Base-by-base conservation (phyloP, 2,888 invertebrate genomes). In the Anodontia alba region DNA sequence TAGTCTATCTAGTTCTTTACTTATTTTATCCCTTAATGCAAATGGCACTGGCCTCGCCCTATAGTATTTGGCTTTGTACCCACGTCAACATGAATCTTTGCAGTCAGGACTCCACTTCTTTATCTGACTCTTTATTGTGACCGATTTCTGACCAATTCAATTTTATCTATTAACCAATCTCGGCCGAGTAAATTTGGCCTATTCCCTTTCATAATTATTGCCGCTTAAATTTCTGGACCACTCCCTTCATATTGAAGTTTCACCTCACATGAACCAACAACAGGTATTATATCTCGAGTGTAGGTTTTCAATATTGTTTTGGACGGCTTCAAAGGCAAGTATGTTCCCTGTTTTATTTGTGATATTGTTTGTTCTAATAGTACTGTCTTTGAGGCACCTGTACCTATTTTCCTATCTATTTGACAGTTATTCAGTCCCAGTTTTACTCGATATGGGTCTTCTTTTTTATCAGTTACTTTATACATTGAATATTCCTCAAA, bases 11-110 rank as follows among this genome's bases (percentile, higher is more conserved):
- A 69, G 81, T 23, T 75, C 73, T 2, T 7, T n/a, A 31, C 75
- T 77, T 17, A 82, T 74, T 38, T 77, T 75, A 1, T 66, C 46
- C 26, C 51, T 43, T 26, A 81, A 29, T 1, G 81, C 74, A 38
- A 77, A 82, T 15, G 84, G 73, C 15, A 78, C 76, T 3, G 70
- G 73, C 31, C 79, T 46, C 0, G 71, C 79, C 38, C 73, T 79
- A 23, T 31, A 69, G 29, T 67, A 80, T 67, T 73, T 70, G 79
- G 76, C 17, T 42, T 38, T 10, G 70, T 73, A 36, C 66, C 51
- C 17, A 66, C 57, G 10, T 73, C 43, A 8, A 72, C n/a, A 15
- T 31, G 1, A 7, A 82, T 49, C 12, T 43, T 69, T 26, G 82
- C 82, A 15, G 20, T 51, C 26, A n/a, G n/a, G n/a, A 31, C 20